Conservation (phyloP, 2,797 vertebrate species). For the Rhinella marina region DNA sequence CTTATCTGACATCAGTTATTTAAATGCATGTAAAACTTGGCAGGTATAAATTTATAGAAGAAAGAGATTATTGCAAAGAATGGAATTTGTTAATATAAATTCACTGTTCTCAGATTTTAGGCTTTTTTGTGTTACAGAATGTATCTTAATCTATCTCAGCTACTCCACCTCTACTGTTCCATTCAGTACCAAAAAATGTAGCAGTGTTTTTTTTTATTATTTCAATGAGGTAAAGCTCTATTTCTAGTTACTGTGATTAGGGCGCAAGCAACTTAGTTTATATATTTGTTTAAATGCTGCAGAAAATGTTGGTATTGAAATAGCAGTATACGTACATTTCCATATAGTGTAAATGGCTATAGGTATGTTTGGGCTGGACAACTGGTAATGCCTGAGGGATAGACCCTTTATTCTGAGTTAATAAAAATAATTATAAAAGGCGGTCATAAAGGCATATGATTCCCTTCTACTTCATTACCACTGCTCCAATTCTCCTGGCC, state of each 20-base stretch:
- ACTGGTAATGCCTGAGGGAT: background rate
- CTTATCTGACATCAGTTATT: slow-evolving; percentile 81
- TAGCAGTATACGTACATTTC: too few species aligned
- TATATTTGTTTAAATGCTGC: too few species aligned
- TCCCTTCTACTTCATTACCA: too few species aligned
- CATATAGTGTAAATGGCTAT: background rate
- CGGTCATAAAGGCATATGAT: too few species aligned
- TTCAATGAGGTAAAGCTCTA: background rate
- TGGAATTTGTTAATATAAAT: slow-evolving; percentile 72
- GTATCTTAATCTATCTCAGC: background rate
- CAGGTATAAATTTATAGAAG: slow-evolving; percentile 82
- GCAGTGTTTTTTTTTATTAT: too few species aligned
- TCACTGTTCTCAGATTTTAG: slow-evolving; percentile 60
- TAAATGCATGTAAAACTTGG: slow-evolving; percentile 79
- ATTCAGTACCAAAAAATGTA: background rate
- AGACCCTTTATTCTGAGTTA: too few species aligned
- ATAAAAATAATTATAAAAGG: too few species aligned
- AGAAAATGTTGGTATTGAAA: too few species aligned
- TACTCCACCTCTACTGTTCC: background rate
- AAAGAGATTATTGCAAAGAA: slow-evolving; percentile 76
- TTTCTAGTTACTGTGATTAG: background rate
- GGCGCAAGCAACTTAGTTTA: too few species aligned
- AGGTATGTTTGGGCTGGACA: background rate
- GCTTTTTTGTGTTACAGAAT: slow-evolving; percentile 33
- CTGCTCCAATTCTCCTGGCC: too few species aligned